Base-by-base conservation (phyloP, 2,113 vertebrate species). In the Triplophysa tibetana region DNA sequence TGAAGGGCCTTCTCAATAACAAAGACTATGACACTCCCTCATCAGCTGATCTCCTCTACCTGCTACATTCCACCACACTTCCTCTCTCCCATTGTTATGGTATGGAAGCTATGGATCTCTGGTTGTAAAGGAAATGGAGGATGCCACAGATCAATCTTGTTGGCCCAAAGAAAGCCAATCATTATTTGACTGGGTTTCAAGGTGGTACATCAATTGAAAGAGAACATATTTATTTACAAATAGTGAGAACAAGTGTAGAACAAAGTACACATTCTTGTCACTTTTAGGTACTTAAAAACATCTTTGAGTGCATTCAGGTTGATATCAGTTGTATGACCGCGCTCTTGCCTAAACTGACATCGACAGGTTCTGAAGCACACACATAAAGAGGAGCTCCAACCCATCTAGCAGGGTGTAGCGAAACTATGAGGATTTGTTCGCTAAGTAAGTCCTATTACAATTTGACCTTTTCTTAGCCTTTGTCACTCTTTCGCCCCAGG, bases 391-490 rank as follows among this genome's bases (percentile, higher is more conserved):
- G 43, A 75, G 72, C 45, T 63, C 56, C 41, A 50, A 64, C 38
- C 68, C 74, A 81, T 88, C 74, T 84, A 81, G 48, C 62, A 82
- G 41, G 80, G 79, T 85, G 83, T 83, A 82, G 81, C 66, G 82
- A 81, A 78, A 84, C 76, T 79, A 83, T 85, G 83, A 81, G 64
- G 60, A 82, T 82, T 82, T 84, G 74, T 90, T 88, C 86, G 89
- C 78, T 82, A 72, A 64, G 77, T 75, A 75, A 54, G 74, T 82
- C 64, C 82, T 75, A 78, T 86, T 83, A 77, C 62, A 86, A 75
- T 78, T 13, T 89, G 90, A 91, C 88, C 89, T 88, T 82, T 81
- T 67, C 83, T 86, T 90, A 86, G 86, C 86, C 84, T 76, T 84
- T 87, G 87, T 89, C 87, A 85, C 69, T 86, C 83, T 58, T 14